A percentile compares a stretch with the other conserved stretches of the same genome.
These are phyloP conservation scores for Tragelaphus buxtoni DNA, from an alignment of 2,113 vertebrate species.

Conservation along the genomic window DNA sequence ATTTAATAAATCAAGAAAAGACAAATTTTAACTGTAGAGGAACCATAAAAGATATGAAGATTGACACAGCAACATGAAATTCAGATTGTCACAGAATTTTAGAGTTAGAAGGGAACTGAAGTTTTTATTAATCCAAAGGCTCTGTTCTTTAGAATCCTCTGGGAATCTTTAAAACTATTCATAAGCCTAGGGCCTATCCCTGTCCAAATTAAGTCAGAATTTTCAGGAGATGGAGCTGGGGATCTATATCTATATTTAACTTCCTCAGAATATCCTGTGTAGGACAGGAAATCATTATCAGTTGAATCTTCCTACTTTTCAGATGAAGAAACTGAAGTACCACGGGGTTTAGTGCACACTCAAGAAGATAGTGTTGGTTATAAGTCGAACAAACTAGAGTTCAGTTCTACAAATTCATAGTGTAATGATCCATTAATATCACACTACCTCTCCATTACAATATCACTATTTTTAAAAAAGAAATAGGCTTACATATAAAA, in stretches of 20 bases:
- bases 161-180: not conserved
- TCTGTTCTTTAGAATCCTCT: not conserved
- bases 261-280: not conserved
- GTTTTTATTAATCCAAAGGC: not conserved
- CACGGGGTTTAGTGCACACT: not conserved
- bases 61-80: constrained; percentile 63
- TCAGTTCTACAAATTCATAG: not conserved
- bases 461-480: not conserved
- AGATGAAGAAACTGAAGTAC: not conserved
- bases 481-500: not conserved
- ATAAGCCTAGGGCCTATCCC: not conserved
- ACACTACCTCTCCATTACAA: not conserved
- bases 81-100: not conserved
- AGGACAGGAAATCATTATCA: not conserved
- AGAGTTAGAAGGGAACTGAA: not conserved
- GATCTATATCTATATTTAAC: not conserved
- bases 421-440: not conserved
- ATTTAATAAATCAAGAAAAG: constrained; percentile 63
- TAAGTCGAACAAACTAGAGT: not conserved
- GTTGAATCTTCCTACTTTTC: not conserved
- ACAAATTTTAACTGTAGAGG: not conserved
- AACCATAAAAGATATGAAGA: constrained; percentile 52
- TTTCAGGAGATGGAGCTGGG: not conserved
- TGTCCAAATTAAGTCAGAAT: not conserved
- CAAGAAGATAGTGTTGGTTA: not conserved